These are phyloP conservation scores for Cataglyphis rosenhaueri DNA, from an alignment of 2,888 invertebrate species.

Conservation along the genomic window DNA sequence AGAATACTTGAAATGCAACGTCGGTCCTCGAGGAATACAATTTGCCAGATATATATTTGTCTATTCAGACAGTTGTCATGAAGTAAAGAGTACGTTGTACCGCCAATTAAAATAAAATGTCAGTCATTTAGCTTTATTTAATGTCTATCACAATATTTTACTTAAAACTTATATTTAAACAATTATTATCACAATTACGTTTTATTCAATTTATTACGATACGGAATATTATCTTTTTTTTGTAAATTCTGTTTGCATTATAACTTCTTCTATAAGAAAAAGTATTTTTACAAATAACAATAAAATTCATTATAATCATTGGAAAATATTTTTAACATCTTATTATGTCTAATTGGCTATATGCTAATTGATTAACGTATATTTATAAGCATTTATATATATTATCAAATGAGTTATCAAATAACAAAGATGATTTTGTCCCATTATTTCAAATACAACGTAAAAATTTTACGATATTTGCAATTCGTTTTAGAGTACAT, in stretches of 20 bases:
- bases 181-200: background rate
- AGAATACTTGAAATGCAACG: slow-evolving; percentile 32
- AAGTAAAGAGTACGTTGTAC: background rate
- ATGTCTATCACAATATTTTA: background rate
- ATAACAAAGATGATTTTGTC: background rate
- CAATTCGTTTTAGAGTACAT: background rate
- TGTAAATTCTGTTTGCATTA: background rate
- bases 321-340: background rate
- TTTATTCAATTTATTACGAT: background rate
- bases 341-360: background rate
- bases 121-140: background rate
- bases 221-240: background rate
- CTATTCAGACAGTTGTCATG: background rate
- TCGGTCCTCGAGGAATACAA: slow-evolving; percentile 19
- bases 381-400: background rate
- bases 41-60: background rate
- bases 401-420: background rate
- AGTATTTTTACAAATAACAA: background rate
- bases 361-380: background rate
- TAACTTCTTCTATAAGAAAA: background rate
- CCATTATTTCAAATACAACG: background rate
- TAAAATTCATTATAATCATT: slow-evolving; percentile 2
- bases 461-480: background rate
- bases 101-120: background rate
- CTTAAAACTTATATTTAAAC: background rate